Conservation (phyloP, 2,888 invertebrate species). For the Lasioglossum leucozonium region DNA sequence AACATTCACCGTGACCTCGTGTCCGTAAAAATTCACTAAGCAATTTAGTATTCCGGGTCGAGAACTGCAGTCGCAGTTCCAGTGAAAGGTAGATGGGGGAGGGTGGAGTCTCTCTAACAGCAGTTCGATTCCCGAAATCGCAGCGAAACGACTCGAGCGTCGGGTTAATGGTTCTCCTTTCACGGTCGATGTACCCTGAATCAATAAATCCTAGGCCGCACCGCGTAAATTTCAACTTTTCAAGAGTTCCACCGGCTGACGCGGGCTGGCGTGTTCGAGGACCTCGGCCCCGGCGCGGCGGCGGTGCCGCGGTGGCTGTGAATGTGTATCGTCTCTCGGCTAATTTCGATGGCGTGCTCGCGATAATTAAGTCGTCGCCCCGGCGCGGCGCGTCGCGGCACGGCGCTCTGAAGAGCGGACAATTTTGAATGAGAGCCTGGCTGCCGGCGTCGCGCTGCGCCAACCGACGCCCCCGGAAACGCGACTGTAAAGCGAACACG, state of each 20-base stretch:
- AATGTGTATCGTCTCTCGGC: slow-evolving; percentile 25
- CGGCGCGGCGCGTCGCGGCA: background rate
- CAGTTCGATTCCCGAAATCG: background rate
- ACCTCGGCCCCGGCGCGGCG: background rate
- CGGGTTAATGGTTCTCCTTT: slow-evolving; percentile 15
- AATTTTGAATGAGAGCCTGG: slow-evolving; percentile 34
- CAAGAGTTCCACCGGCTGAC: background rate
- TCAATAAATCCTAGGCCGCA: background rate
- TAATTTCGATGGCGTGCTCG: slow-evolving; percentile 32
- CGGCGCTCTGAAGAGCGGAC: slow-evolving; percentile 29
- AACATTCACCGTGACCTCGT: background rate
- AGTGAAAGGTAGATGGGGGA: background rate
- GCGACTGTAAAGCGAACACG: slow-evolving; percentile 14
- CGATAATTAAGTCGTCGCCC: slow-evolving; percentile 45
- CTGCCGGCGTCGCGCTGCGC: background rate
- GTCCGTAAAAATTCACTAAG: background rate
- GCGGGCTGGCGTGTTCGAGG: background rate
- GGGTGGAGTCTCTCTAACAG: background rate
- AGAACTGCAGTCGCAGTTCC: background rate
- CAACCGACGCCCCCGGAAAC: background rate
- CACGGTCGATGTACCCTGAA: slow-evolving; percentile 10
- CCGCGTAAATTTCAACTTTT: slow-evolving; percentile 7
- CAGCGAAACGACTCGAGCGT: background rate
- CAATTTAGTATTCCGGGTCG: background rate
- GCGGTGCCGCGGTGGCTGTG: background rate